These are phyloP conservation scores for Chaunax sp. DNA, from an alignment of 2,797 vertebrate genomes.

Conservation along the genomic window DNA sequence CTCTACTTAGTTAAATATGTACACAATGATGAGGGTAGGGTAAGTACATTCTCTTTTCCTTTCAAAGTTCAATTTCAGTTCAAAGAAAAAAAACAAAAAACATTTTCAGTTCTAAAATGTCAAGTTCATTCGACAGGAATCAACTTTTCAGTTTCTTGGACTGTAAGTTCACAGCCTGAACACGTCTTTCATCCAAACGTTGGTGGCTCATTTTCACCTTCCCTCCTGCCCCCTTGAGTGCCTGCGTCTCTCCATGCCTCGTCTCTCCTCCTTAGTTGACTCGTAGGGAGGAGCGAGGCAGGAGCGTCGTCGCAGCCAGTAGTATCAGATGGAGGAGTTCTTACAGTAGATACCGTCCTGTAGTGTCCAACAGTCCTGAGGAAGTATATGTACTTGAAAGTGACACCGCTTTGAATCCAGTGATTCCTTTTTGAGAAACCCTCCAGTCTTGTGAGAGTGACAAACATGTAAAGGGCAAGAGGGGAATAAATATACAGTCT, in stretches of 20 bases:
- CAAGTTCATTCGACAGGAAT: conserved; percentile 19
- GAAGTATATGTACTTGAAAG: conserved; percentile 22
- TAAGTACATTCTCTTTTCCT: conserved; percentile 12
- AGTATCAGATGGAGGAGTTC: conserved; percentile 29
- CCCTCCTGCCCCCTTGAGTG: neutral
- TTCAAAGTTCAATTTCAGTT: conserved; percentile 36
- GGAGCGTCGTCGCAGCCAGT: conserved; percentile 32
- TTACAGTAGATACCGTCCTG: conserved; percentile 39
- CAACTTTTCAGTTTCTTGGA: conserved; percentile 14
- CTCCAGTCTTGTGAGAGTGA: conserved; percentile 16
- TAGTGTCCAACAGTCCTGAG: conserved; percentile 63
- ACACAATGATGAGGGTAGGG: conserved; percentile 57
- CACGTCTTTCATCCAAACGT: neutral
- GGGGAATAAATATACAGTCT: conserved; percentile 9
- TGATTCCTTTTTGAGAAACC: conserved; percentile 6
- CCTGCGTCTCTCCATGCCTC: neutral
- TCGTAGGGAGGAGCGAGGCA: neutral
- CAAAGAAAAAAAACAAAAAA: neutral
- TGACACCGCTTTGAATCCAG: conserved; percentile 20
- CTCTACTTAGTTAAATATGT: conserved; percentile 74
- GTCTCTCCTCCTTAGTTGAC: conserved; percentile 5
- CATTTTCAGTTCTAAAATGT: conserved; percentile 12
- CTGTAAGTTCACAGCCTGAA: conserved; percentile 21
- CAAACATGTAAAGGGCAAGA: neutral
- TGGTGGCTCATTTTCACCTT: conserved; percentile 23